Conservation (phyloP, 2,113 vertebrate species). For the Brachyistius frenatus region DNA sequence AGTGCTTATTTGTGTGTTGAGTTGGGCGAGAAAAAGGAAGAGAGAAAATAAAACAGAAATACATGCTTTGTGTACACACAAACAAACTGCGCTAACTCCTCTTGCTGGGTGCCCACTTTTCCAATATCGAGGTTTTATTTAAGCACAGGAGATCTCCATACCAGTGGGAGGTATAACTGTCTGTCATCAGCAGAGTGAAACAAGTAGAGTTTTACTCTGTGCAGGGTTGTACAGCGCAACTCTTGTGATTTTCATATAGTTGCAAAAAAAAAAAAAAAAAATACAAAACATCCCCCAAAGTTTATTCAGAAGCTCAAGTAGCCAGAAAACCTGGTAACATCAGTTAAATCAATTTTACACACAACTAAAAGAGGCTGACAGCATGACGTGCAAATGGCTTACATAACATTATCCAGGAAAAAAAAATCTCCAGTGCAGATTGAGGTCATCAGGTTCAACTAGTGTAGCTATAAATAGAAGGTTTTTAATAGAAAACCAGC, state of each 20-base stretch:
- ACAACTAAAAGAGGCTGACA: slow-evolving; percentile 14
- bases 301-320: neutral
- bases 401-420: slow-evolving; percentile 28
- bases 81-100: too few species aligned
- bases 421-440: slow-evolving; percentile 34
- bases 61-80: too few species aligned
- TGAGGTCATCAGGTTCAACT: slow-evolving; percentile 41
- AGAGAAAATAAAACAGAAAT: too few species aligned
- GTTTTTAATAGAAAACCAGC: slow-evolving; percentile 29
- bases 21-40: too few species aligned
- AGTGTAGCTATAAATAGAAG: slow-evolving; percentile 51
- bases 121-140: neutral
- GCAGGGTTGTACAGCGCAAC: neutral
- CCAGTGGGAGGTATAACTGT: neutral
- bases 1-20: neutral
- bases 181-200: slow-evolving; percentile 9
- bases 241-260: neutral
- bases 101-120: neutral
- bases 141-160: slow-evolving; percentile 1
- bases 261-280: neutral
- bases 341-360: neutral
- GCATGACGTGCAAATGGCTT: slow-evolving; percentile 21
- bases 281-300: neutral
- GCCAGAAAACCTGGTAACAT: slow-evolving; percentile 2
- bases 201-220: neutral